A percentile compares a stretch with the other conserved stretches of the same genome.
These are phyloP conservation scores for Salpingus planirostris DNA, from an alignment of 2,888 invertebrate species.

Conservation along the genomic window DNA sequence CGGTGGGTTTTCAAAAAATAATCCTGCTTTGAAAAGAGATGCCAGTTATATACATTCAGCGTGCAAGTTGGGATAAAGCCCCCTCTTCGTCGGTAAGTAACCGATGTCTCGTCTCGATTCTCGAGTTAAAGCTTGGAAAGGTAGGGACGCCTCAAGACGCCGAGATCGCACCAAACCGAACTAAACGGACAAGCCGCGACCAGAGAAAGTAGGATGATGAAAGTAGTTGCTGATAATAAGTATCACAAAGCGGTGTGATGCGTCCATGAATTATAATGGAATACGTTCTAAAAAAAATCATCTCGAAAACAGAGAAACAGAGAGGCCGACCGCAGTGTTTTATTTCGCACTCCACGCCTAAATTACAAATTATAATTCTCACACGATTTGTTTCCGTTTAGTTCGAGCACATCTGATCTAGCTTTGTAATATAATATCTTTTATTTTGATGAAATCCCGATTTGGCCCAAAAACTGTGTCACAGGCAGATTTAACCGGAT, in stretches of 20 bases:
- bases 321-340: no score
- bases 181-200: no score
- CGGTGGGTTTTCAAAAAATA: conserved; percentile 27
- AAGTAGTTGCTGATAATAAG: conserved; percentile 33
- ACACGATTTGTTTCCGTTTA: no score
- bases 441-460: no score
- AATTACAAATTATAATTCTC: no score
- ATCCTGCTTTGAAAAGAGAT: conserved; percentile 16
- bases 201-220: conserved; percentile 35
- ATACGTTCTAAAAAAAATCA: conserved; percentile 13
- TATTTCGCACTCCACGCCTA: no score
- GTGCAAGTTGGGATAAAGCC: conserved; percentile 22
- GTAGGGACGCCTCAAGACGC: conserved; percentile 23
- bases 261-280: conserved; percentile 26
- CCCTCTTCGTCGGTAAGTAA: conserved; percentile 20
- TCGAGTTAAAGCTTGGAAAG: conserved; percentile 20
- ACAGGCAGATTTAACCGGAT: no score
- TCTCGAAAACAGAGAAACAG: no score
- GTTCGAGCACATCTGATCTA: no score
- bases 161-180: conserved; percentile 28
- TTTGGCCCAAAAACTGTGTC: no score
- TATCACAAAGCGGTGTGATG: conserved; percentile 27
- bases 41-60: conserved; percentile 30
- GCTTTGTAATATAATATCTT: no score
- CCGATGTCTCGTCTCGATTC: no score